Evolutionary conservation across 2,797 vertebrate genomes (phyloP).

Genomic region (Amazonetta brasiliensis): DNA sequence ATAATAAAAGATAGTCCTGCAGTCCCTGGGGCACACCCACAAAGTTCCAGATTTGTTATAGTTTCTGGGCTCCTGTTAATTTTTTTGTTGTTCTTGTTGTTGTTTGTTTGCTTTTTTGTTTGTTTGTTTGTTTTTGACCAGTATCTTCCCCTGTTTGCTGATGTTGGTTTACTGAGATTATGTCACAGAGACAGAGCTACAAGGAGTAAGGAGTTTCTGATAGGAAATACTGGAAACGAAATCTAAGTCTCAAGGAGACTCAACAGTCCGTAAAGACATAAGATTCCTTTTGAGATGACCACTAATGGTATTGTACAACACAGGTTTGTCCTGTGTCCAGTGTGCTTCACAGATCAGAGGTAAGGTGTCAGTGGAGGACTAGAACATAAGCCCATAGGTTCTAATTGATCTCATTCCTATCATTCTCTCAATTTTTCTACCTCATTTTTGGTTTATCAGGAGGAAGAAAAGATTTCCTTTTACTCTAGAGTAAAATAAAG

Average conservation of each 20-base stretch:
- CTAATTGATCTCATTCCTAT: neutral
- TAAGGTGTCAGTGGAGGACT: neutral
- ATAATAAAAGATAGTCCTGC: neutral
- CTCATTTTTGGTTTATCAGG: neutral
- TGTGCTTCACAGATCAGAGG: neutral
- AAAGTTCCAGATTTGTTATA: neutral
- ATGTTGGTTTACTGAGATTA: neutral
- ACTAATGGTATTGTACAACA: neutral
- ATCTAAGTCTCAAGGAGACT: neutral
- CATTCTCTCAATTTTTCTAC: neutral
- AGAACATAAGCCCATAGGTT: neutral
- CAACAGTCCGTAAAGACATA: neutral
- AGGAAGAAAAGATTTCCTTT: neutral
- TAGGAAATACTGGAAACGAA: neutral
- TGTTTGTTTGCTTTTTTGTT: neutral
- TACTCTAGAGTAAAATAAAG: neutral
- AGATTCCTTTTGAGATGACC: neutral
- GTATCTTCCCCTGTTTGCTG: fast-evolving
- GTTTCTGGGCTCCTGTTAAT: neutral
- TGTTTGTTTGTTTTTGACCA: neutral
- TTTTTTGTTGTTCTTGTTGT: too few species aligned
- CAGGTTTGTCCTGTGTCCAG: neutral
- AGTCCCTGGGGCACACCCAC: neutral
- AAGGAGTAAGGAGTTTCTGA: neutral
- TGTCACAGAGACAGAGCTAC: neutral